These are phyloP conservation scores for Saccostrea echinata DNA, from an alignment of 1,140 invertebrate species.

Conservation along the genomic window DNA sequence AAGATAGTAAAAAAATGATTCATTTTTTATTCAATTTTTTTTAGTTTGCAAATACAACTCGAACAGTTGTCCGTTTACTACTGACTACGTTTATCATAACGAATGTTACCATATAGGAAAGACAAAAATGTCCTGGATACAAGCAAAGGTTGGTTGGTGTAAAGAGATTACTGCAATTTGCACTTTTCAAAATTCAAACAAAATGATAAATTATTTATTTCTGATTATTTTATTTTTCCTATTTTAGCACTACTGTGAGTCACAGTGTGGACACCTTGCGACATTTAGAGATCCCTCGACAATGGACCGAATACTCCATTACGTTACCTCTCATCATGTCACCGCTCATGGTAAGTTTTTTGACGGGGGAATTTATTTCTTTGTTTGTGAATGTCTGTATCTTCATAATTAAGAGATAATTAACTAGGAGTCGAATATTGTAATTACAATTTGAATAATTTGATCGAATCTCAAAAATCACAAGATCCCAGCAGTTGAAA, in stretches of 20 bases:
- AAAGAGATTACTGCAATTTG: no score
- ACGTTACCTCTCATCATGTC: not conserved
- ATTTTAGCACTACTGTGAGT: slow-evolving; percentile 28
- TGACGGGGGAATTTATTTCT: no score
- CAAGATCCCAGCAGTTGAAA: no score
- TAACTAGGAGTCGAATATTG: no score
- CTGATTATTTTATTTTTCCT: not conserved
- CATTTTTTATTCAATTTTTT: not conserved
- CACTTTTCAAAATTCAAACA: not conserved
- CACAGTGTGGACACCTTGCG: slow-evolving; percentile 4
- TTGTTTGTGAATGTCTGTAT: no score
- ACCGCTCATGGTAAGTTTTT: not conserved
- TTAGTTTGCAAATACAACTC: not conserved
- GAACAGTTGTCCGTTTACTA: not conserved
- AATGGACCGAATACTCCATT: not conserved
- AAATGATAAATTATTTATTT: not conserved
- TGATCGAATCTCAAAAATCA: no score
- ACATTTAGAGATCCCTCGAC: not conserved
- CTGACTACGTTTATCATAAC: not conserved
- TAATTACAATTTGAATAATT: no score
- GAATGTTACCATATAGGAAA: not conserved
- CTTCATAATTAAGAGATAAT: no score
- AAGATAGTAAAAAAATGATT: no score
- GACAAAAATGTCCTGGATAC: not conserved
- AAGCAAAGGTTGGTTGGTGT: not conserved